A percentile compares a stretch with the other conserved stretches of the same genome.
Evolutionary conservation across 2,797 vertebrate genomes (phyloP).

Genomic region (Steatocranus sp.): DNA sequence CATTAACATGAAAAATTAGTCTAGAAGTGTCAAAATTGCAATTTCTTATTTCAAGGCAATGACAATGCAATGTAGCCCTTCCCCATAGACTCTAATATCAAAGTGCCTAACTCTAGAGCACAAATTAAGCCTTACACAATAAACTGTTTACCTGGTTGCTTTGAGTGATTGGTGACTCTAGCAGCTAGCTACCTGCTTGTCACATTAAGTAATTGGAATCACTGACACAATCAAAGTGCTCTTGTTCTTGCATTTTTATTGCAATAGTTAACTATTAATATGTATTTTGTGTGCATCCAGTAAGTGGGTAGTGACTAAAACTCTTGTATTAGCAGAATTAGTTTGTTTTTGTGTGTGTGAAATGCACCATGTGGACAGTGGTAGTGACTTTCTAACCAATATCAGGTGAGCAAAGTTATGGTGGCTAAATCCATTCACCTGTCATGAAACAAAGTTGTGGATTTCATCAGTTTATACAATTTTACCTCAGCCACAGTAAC

Average conservation of each 20-base stretch:
- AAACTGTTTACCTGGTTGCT: not conserved
- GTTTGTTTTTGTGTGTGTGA: not conserved
- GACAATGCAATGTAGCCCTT: not conserved
- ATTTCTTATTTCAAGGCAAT: not conserved
- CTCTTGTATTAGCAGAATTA: not conserved
- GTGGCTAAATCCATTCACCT: not conserved
- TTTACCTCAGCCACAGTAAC: not conserved
- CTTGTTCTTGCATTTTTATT: not conserved
- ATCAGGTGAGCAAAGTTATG: not conserved
- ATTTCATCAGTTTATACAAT: not conserved
- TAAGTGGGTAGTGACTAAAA: not conserved
- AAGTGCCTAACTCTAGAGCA: not conserved
- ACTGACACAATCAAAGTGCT: not conserved
- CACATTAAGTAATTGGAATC: not conserved
- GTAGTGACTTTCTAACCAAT: not conserved
- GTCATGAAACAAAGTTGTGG: not conserved
- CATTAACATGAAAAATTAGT: not conserved
- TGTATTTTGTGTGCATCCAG: accelerated
- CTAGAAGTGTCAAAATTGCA: not conserved
- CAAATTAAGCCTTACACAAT: not conserved
- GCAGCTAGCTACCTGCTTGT: not conserved
- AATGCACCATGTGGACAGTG: not conserved
- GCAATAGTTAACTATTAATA: not conserved
- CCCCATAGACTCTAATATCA: not conserved
- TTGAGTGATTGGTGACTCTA: accelerated